phyloP scores from a whole-genome alignment of 2,797 vertebrate genomes.

The Anas bernieri region DNA sequence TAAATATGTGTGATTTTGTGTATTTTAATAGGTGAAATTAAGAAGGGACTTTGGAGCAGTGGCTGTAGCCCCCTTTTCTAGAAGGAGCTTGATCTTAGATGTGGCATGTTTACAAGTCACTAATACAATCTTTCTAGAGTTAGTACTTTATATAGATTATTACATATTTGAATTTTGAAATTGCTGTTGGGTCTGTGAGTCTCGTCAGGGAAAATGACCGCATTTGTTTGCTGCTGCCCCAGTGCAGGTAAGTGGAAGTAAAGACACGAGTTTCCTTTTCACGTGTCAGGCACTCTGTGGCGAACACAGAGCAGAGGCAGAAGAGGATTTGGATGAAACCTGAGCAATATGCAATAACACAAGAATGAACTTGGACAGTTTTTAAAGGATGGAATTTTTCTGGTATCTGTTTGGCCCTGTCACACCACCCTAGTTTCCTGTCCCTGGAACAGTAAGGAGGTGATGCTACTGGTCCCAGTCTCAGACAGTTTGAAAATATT shows the following conservation, averaged over 20 bases:
- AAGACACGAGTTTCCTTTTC: neutral
- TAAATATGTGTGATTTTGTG: neutral
- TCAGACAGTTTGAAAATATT: neutral
- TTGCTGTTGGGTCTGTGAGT: neutral
- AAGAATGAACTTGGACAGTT: slow-evolving; percentile 31
- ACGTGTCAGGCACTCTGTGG: neutral
- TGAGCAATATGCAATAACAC: slow-evolving; percentile 30
- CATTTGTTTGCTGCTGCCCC: neutral
- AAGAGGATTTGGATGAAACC: slow-evolving; percentile 26
- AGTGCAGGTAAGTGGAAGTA: neutral
- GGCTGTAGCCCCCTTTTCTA: neutral
- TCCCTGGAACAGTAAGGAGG: neutral
- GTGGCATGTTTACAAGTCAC: neutral
- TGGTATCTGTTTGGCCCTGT: neutral
- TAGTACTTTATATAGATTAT: neutral
- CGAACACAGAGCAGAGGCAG: neutral
- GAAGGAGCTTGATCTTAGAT: neutral
- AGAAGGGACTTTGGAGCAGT: neutral
- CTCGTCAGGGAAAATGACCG: neutral
- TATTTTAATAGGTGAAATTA: neutral
- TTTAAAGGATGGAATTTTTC: neutral
- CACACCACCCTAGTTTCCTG: neutral
- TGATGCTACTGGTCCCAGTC: neutral
- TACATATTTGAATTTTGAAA: neutral
- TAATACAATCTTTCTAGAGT: neutral